These are phyloP conservation scores for Hydractinia echinata DNA, from an alignment of 30 jellyfish, hydroid and myxozoan species.

Conservation along the genomic window DNA sequence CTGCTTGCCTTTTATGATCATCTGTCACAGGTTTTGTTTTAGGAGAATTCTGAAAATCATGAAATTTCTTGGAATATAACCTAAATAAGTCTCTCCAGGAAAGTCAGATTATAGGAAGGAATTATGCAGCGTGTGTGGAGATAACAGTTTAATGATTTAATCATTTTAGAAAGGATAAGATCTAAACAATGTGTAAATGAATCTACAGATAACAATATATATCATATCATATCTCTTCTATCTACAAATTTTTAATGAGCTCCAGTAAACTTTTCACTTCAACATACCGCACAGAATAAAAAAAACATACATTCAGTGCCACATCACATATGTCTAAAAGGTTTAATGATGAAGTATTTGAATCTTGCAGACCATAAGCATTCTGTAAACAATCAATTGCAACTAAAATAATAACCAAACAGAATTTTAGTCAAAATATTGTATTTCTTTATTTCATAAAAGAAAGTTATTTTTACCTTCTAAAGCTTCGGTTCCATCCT, in stretches of 20 bases:
- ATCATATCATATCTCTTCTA: too few species aligned
- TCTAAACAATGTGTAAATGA: too few species aligned
- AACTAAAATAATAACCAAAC: neutral
- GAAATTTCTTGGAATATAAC: neutral
- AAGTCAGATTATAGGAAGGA: too few species aligned
- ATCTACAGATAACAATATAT: too few species aligned
- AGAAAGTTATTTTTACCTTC: constrained; percentile 53
- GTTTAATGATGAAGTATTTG: constrained; percentile 4
- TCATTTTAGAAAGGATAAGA: too few species aligned
- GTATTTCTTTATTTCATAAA: neutral
- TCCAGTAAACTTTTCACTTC: too few species aligned
- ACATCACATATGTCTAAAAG: neutral
- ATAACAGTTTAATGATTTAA: too few species aligned
- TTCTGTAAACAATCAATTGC: constrained; percentile 42
- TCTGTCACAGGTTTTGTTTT: constrained; percentile 16
- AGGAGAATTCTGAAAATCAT: neutral
- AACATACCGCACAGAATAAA: too few species aligned
- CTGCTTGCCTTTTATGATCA: constrained; percentile 11
- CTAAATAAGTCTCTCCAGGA: too few species aligned
- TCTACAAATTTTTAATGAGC: too few species aligned
- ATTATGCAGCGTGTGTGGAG: too few species aligned
- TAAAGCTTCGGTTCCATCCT: constrained; percentile 63
- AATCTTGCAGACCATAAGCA: constrained; percentile 40
- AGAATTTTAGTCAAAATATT: neutral
- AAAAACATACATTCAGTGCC: neutral